Percentiles rank a stretch among this genome's conserved stretches.
These are phyloP conservation scores for Dendrocincla fuliginosa DNA, from an alignment of 2,797 vertebrate species.

Conservation along the genomic window DNA sequence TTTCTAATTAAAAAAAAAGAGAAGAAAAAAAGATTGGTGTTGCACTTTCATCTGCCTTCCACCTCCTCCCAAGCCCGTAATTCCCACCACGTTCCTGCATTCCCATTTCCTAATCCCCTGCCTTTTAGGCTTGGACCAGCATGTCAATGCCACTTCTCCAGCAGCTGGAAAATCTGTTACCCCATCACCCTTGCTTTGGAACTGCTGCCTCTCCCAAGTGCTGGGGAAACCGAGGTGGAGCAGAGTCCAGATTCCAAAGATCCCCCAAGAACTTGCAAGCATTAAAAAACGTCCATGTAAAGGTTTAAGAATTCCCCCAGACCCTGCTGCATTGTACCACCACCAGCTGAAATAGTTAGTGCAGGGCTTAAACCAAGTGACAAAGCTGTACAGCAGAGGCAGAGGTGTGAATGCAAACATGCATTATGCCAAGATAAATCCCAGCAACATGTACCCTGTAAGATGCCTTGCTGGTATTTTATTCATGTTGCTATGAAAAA, in stretches of 20 bases:
- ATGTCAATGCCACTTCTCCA: neutral
- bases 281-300: neutral
- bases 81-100: neutral
- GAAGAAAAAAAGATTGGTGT: slow-evolving; percentile 71
- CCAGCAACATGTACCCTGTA: neutral
- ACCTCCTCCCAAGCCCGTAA: slow-evolving; percentile 39
- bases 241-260: neutral
- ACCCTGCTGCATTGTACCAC: neutral
- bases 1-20: slow-evolving; percentile 74
- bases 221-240: neutral
- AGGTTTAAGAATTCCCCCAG: neutral
- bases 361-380: neutral
- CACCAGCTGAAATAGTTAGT: neutral
- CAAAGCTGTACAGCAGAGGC: slow-evolving; percentile 4
- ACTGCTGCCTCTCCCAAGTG: neutral
- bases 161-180: neutral
- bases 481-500: neutral
- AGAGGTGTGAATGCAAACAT: neutral
- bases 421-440: neutral
- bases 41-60: slow-evolving; percentile 55
- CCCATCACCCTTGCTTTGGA: neutral
- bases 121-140: neutral
- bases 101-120: neutral
- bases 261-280: neutral
- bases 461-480: neutral